phyloP scores from a whole-genome alignment of 2,888 invertebrate genomes.

The Tetranychus truncatus region DNA sequence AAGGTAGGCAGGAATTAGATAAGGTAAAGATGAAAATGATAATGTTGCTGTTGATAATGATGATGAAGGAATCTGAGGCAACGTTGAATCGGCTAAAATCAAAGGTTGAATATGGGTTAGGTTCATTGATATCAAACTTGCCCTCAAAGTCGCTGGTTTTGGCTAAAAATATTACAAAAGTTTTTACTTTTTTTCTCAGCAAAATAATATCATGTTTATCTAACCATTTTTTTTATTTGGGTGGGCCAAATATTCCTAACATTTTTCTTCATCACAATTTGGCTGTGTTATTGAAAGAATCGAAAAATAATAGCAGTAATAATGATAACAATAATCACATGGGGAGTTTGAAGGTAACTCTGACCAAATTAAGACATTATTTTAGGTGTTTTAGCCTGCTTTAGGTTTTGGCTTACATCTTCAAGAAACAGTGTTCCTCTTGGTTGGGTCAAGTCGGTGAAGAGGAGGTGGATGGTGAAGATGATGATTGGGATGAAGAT shows the following conservation, averaged over 20 bases:
- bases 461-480: no score
- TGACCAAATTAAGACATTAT: not conserved
- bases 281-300: not conserved
- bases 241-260: not conserved
- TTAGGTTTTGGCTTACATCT: not conserved
- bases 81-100: not conserved
- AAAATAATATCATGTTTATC: not conserved
- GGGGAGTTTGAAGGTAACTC: not conserved
- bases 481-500: no score
- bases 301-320: not conserved
- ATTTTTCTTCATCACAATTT: not conserved
- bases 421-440: not conserved
- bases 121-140: not conserved
- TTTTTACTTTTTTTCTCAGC: not conserved
- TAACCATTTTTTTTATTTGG: not conserved
- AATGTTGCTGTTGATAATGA: not conserved
- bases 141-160: not conserved
- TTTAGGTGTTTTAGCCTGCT: not conserved
- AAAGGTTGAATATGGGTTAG: conserved; percentile 1
- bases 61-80: not conserved
- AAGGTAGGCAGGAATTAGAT: not conserved
- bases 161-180: no score
- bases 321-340: not conserved
- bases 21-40: not conserved
- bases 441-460: not conserved